These are phyloP conservation scores for Neelides sp. DNA, from an alignment of 1,140 invertebrate species.

Conservation along the genomic window DNA sequence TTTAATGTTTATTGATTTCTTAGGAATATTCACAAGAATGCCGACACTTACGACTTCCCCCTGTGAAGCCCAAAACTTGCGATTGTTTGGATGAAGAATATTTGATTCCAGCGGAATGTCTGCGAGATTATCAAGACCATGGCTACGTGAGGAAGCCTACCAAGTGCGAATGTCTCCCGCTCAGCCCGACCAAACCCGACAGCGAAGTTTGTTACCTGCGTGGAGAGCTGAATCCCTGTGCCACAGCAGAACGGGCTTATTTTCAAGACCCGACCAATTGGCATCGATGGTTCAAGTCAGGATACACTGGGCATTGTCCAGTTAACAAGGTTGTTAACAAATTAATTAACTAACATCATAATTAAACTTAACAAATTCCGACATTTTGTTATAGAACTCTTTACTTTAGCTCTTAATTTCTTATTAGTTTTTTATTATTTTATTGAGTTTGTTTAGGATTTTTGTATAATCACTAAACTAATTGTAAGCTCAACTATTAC, in stretches of 20 bases:
- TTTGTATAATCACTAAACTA: background rate
- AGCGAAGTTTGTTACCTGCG: constrained; percentile 20
- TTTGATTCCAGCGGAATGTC: constrained; percentile 5
- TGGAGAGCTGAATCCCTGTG: constrained; percentile 16
- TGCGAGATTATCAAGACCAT: constrained; percentile 1
- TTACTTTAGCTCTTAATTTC: too few species aligned
- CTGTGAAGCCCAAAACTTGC: constrained; percentile 20
- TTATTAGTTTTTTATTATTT: too few species aligned
- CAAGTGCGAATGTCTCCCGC: constrained; percentile 25
- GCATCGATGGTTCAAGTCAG: constrained; percentile 22
- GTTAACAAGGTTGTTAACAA: constrained; percentile 8
- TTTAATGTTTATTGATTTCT: background rate
- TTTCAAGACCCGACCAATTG: constrained; percentile 27
- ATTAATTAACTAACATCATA: background rate
- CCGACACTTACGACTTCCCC: constrained; percentile 23
- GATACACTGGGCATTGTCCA: constrained; percentile 27
- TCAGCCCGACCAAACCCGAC: constrained; percentile 18
- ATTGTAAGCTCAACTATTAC: background rate
- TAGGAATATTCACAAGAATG: constrained; percentile 23
- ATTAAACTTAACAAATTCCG: too few species aligned
- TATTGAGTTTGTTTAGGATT: background rate
- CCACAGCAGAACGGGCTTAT: constrained; percentile 15
- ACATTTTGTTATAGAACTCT: too few species aligned
- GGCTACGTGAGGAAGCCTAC: constrained; percentile 16
- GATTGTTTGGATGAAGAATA: constrained; percentile 26